Evolutionary conservation across 2,888 invertebrate genomes (phyloP), one percentile per base, ranked within the genome.

Genomic region (Julus scandinavius): DNA sequence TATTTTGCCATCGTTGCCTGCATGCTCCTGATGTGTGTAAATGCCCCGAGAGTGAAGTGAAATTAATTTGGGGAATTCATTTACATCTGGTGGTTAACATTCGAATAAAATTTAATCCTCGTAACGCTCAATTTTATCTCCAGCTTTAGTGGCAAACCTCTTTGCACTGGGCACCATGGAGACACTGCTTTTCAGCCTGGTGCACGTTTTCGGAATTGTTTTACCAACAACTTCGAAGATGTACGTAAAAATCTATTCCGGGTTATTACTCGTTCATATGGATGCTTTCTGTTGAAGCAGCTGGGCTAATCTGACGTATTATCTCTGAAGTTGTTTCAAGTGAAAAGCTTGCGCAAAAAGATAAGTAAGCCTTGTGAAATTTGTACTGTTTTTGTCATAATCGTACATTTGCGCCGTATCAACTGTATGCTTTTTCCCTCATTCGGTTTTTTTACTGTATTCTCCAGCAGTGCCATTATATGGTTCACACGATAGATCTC

Each of bases 51-150:
- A 63, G 63, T 63, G 63, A 63, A 63, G 63, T 63, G 63, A 63
- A 63, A 63, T 63, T 63, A 63, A 63, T 63, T 63, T 63, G 63
- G 63, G 20, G 63, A 63, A 63, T 63, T 63, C 63, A 63, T 63
- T 63, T 63, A 63, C 63, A 63, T 63, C 20, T 20, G 63, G 63
- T 63, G 63, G 63, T 63, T 63, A 63, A 63, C 63, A 63, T 63
- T 63, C 63, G 63, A 63, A 63, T 63, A 63, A 63, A 63, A 63
- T 63, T 63, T 63, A 63, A 63, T 63, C 63, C 63, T 63, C 63
- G 63, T 63, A 63, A 20, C 63, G 63, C 63, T 63, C 63, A 17
- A 63, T 63, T 63, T 63, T 63, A 63, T 63, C 20, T 5, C 63
- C 63, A 5, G 63, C 63, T 63, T 63, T 63, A 63, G 20, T 63